phyloP scores from a whole-genome alignment of 2,113 vertebrate species.

The Platanista minor region DNA sequence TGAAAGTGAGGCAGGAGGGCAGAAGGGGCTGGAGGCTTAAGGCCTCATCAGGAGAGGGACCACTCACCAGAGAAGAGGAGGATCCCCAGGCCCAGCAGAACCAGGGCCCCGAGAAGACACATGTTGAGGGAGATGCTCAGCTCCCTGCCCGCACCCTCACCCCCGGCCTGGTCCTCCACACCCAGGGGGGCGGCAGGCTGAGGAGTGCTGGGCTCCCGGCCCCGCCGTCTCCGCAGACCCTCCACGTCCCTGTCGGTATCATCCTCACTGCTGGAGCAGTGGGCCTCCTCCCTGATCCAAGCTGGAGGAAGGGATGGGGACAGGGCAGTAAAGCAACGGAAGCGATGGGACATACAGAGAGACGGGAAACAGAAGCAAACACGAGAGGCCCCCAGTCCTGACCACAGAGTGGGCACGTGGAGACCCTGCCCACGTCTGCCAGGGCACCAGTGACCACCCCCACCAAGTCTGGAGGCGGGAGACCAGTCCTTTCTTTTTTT shows the following conservation, averaged over 20 bases:
- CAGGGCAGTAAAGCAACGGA: not conserved
- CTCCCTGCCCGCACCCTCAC: not conserved
- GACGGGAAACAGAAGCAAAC: not conserved
- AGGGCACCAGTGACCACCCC: not conserved
- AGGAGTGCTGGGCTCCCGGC: not conserved
- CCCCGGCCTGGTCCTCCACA: not conserved
- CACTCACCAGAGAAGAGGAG: constrained; percentile 87
- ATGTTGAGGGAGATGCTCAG: constrained; percentile 83
- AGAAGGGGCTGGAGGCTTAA: not conserved
- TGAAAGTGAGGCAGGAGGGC: not conserved
- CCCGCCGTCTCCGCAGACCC: constrained; percentile 71
- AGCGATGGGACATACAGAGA: accelerated
- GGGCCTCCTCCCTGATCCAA: constrained; percentile 25
- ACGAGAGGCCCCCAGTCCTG: not conserved
- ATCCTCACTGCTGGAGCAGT: constrained; percentile 66
- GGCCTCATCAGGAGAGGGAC: not conserved
- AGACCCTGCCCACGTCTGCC: not conserved
- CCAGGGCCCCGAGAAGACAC: constrained; percentile 87
- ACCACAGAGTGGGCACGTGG: not conserved
- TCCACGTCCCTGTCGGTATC: constrained; percentile 54
- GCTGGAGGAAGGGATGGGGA: not conserved
- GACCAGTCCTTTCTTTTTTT: not conserved
- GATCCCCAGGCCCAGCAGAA: constrained; percentile 84
- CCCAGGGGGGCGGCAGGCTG: accelerated
- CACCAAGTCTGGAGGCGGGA: not conserved